Evolutionary conservation across 2,888 invertebrate genomes (phyloP), one percentile per base, ranked within the genome.

Genomic region (Ashinkailepas kermadecensis): DNA sequence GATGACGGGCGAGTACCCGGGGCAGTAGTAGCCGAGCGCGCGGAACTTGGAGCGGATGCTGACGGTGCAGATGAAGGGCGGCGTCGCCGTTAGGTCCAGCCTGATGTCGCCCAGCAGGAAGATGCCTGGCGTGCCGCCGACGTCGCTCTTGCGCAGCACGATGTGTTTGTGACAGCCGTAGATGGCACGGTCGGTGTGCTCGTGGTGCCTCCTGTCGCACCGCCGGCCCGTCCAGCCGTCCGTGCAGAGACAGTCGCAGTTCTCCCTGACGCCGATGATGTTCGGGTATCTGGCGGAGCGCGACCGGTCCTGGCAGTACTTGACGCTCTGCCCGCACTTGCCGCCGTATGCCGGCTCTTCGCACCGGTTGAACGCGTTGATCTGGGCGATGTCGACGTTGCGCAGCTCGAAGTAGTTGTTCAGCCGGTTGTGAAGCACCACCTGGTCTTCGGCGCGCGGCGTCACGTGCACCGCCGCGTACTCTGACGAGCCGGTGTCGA

Each of bases 81-180:
- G 74, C 74, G 18, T 18, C 23, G 13, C 8, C 15, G 18, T 10
- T 7, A 56, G 18, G n/a, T 74, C 74, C 74, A 74, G 54, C 10
- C 56, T 12, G 74, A 74, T 74, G 21, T 74, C 74, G 0, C 21
- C 6, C 56, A 74, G 21, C 10, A 9, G 56, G 54, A 74, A 74
- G 54, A 74, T 54, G 21, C 74, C 74, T 1, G 23, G n/a, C 23
- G 65, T 65, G 10, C 65, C 65, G 21, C 21, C 56, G 9, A 0
- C 54, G 21, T 74, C 54, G 2, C 56, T 56, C 13, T 11, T 15
- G 1, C 56, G 21, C 56, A 74, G 56, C 18, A 21, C 9, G 18
- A 74, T 54, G 10, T 74, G 54, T 18, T 74, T 74, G 74, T 74
- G 74, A 11, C 74, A 74, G 54, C 74, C 74, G 74, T 74, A 74